A percentile compares a stretch with the other conserved stretches of the same genome.
Conservation (phyloP, 35 echinoderm and acorn worm species). For the Lytechinus pictus region DNA sequence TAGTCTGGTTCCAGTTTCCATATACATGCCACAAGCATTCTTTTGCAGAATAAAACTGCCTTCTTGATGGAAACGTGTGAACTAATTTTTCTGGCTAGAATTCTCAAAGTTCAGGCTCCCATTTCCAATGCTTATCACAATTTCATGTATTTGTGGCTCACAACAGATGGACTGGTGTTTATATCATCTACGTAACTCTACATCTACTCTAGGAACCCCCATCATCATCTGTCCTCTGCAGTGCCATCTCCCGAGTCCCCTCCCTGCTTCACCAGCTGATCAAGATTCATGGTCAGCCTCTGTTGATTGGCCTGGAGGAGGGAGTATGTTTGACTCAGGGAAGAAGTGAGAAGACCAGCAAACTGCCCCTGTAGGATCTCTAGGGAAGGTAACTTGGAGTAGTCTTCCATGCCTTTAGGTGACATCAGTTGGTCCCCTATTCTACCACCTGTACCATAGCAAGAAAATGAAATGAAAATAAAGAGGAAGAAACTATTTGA, state of each 20-base stretch:
- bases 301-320: slow-evolving; percentile 87
- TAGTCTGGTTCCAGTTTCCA: too few species aligned
- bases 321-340: slow-evolving; percentile 61
- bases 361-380: slow-evolving; percentile 68
- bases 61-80: too few species aligned
- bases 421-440: slow-evolving; percentile 86
- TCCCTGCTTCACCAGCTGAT: slow-evolving; percentile 73
- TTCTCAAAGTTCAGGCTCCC: too few species aligned
- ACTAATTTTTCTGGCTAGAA: too few species aligned
- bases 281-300: slow-evolving; percentile 67
- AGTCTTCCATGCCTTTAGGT: slow-evolving; percentile 71
- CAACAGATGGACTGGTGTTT: neutral
- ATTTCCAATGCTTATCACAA: too few species aligned
- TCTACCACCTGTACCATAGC: slow-evolving; percentile 69
- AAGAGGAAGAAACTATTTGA: neutral
- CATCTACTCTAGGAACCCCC: neutral
- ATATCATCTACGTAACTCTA: neutral
- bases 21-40: too few species aligned
- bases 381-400: slow-evolving; percentile 68
- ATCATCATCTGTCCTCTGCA: slow-evolving; percentile 31
- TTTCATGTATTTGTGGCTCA: too few species aligned
- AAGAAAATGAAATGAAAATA: neutral
- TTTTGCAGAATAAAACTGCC: too few species aligned
- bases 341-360: slow-evolving; percentile 61
- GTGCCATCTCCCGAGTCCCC: slow-evolving; percentile 35